These are phyloP conservation scores for Moxostoma hubbsi DNA, from an alignment of 2,797 vertebrate species.

Conservation along the genomic window DNA sequence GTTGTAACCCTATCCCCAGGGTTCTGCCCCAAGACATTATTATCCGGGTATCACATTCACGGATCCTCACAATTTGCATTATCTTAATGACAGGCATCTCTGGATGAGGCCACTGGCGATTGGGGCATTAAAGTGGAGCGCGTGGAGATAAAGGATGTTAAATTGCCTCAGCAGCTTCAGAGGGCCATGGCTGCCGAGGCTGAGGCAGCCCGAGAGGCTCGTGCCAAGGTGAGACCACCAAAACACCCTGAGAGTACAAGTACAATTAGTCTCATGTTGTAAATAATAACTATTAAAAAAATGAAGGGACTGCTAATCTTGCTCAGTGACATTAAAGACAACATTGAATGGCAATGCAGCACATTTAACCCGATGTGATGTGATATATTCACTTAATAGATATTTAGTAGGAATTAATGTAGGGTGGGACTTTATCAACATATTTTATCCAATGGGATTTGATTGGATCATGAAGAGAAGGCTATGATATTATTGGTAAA, in stretches of 20 bases:
- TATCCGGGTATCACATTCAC: background rate
- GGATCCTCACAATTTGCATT: slow-evolving; percentile 14
- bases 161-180: slow-evolving; percentile 78
- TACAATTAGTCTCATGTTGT: too few relatives aligned
- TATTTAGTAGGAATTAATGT: too few relatives aligned
- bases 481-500: too few relatives aligned
- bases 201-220: slow-evolving; percentile 77
- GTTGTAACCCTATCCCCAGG: background rate
- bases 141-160: slow-evolving; percentile 82
- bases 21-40: background rate
- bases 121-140: slow-evolving; percentile 84
- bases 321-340: too few relatives aligned
- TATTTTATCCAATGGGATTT: too few relatives aligned
- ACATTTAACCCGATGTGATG: too few relatives aligned
- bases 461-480: too few relatives aligned
- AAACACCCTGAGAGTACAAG: background rate
- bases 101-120: slow-evolving; percentile 76
- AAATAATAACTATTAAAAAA: too few relatives aligned
- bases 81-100: slow-evolving; percentile 62
- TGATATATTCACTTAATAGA: too few relatives aligned
- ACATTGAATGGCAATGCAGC: too few relatives aligned
- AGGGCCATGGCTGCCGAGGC: slow-evolving; percentile 83
- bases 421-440: too few relatives aligned
- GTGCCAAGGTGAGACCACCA: slow-evolving; percentile 74
- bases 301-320: too few relatives aligned